These are phyloP conservation scores for Stratiomys singularior DNA, from an alignment of 2,888 invertebrate species.

Conservation along the genomic window DNA sequence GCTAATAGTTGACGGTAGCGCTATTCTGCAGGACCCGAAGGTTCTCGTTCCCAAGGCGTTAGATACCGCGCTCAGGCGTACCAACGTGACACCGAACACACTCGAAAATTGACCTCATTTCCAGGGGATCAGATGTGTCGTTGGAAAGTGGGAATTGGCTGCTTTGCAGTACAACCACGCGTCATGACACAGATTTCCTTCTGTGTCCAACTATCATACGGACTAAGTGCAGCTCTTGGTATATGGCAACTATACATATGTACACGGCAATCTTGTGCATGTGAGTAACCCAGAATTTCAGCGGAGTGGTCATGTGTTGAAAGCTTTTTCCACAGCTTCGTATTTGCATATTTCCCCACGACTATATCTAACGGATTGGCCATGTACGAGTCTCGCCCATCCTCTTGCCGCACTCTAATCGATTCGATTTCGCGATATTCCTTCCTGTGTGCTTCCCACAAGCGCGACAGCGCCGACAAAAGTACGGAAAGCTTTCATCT, in stretches of 20 bases:
- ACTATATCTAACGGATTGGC: not conserved
- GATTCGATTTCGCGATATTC: not conserved
- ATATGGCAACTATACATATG: not conserved
- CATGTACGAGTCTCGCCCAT: not conserved
- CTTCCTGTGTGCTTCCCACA: not conserved
- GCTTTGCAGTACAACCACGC: not conserved
- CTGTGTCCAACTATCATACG: not conserved
- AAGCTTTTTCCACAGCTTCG: not conserved
- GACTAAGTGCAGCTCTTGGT: not conserved
- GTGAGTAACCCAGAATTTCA: not conserved
- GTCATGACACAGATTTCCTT: conserved; percentile 17
- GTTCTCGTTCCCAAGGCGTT: no score
- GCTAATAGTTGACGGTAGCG: no score
- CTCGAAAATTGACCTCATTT: not conserved
- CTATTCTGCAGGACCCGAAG: no score
- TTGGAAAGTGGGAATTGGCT: not conserved
- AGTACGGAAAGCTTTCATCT: not conserved
- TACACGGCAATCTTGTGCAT: not conserved
- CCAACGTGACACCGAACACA: not conserved
- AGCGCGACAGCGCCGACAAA: not conserved
- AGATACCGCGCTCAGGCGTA: no score
- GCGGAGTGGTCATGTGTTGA: not conserved
- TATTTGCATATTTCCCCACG: not conserved
- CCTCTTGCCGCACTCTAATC: not conserved
- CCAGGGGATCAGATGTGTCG: not conserved